Conservation (phyloP, 2,113 vertebrate genomes). For the Pygoscelis adeliae region DNA sequence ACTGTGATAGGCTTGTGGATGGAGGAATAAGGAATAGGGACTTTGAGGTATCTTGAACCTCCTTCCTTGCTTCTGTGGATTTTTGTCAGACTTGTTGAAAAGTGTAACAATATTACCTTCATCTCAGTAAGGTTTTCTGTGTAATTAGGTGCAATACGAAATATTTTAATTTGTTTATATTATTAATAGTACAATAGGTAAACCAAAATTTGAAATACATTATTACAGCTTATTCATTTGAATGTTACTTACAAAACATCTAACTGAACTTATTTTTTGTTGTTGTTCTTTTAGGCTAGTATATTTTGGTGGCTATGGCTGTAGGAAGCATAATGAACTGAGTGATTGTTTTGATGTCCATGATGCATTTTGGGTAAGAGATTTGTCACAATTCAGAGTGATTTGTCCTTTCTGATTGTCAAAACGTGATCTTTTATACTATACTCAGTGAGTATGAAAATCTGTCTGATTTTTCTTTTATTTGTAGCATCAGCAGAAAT, state of each 20-base stretch:
- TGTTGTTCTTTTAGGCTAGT: constrained; percentile 79
- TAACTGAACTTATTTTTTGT: neutral
- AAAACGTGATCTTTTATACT: neutral
- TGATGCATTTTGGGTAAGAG: constrained; percentile 91
- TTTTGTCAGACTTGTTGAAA: neutral
- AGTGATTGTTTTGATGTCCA: constrained; percentile 89
- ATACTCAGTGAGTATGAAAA: neutral
- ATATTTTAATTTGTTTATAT: neutral
- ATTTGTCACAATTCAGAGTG: neutral
- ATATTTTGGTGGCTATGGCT: constrained; percentile 96
- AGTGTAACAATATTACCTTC: neutral
- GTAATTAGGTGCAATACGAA: neutral
- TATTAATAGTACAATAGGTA: neutral
- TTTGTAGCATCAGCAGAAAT: neutral
- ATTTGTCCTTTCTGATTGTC: neutral
- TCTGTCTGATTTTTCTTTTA: neutral
- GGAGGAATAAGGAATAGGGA: neutral
- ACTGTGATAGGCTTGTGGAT: neutral
- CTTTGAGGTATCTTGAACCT: neutral
- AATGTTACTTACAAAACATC: neutral
- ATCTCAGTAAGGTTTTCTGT: neutral
- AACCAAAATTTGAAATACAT: neutral
- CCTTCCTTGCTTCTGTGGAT: neutral
- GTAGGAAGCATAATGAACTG: constrained; percentile 84
- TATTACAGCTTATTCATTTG: neutral